phyloP scores from a whole-genome alignment of 1,140 invertebrate species.

The Grapholita molesta region DNA sequence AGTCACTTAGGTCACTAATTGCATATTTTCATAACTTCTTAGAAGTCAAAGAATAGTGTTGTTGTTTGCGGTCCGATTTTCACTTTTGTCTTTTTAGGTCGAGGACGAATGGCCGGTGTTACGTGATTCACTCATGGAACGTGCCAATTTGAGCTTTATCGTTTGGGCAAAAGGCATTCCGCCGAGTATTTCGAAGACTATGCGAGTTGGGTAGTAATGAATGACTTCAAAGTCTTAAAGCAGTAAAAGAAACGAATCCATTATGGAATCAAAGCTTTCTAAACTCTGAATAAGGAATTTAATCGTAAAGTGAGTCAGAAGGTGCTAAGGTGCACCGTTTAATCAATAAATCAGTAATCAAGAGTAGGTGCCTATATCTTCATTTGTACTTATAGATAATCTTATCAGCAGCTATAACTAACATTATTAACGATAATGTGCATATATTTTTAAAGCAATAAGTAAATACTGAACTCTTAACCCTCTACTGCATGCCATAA shows the following conservation, averaged over 20 bases:
- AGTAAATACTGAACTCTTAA: too few species aligned
- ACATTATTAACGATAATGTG: too few species aligned
- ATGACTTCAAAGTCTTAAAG: background rate
- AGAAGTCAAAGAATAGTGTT: slow-evolving; percentile 38
- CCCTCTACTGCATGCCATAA: too few species aligned
- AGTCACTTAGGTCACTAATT: background rate
- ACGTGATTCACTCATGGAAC: slow-evolving; percentile 41
- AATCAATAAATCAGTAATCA: background rate
- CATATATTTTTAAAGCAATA: too few species aligned
- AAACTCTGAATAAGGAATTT: background rate
- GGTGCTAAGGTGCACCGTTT: background rate
- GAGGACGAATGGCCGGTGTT: slow-evolving; percentile 54
- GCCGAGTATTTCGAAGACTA: background rate
- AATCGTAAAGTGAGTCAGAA: background rate
- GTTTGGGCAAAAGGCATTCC: background rate
- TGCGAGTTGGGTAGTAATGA: background rate
- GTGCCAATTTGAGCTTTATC: background rate
- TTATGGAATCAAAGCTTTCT: background rate
- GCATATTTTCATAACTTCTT: slow-evolving; percentile 33
- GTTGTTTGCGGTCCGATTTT: slow-evolving; percentile 56
- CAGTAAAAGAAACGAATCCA: background rate
- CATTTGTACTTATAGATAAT: too few species aligned
- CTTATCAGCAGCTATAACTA: too few species aligned
- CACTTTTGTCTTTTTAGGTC: slow-evolving; percentile 58
- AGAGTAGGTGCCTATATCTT: too few species aligned